These are phyloP conservation scores for Anolis sagrei DNA, from an alignment of 2,113 vertebrate genomes.

Conservation along the genomic window DNA sequence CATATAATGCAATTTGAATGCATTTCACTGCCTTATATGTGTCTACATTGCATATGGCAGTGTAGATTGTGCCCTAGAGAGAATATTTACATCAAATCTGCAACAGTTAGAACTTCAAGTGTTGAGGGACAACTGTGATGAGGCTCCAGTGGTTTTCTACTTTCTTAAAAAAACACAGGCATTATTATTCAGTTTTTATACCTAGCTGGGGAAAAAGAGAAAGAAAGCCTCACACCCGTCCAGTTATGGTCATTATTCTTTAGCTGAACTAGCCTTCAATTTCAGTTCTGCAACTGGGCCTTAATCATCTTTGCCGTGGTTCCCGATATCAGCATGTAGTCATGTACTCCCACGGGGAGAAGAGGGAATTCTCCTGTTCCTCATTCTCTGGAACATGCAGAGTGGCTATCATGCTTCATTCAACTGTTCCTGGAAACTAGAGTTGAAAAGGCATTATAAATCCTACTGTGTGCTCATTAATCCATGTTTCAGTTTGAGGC, in stretches of 20 bases:
- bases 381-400: background rate
- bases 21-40: too few species aligned
- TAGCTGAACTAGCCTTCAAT: background rate
- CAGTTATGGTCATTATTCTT: background rate
- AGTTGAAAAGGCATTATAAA: conserved; percentile 21
- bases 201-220: background rate
- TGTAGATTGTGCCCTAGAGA: too few species aligned
- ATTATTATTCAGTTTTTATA: background rate
- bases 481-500: background rate
- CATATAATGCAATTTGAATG: too few species aligned
- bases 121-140: background rate
- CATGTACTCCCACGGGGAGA: background rate
- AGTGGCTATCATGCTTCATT: background rate
- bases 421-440: background rate
- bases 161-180: background rate
- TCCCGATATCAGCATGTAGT: background rate
- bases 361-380: background rate
- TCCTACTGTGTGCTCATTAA: background rate
- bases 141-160: background rate
- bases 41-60: too few species aligned
- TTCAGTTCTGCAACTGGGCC: background rate
- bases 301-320: conserved; percentile 27
- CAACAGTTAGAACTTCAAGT: too few species aligned
- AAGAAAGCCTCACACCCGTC: background rate
- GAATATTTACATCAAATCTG: too few species aligned